A percentile compares a stretch with the other conserved stretches of the same genome.
These are phyloP conservation scores for Pygmarrhopalites habei DNA, from an alignment of 1,140 invertebrate genomes.

Conservation along the genomic window DNA sequence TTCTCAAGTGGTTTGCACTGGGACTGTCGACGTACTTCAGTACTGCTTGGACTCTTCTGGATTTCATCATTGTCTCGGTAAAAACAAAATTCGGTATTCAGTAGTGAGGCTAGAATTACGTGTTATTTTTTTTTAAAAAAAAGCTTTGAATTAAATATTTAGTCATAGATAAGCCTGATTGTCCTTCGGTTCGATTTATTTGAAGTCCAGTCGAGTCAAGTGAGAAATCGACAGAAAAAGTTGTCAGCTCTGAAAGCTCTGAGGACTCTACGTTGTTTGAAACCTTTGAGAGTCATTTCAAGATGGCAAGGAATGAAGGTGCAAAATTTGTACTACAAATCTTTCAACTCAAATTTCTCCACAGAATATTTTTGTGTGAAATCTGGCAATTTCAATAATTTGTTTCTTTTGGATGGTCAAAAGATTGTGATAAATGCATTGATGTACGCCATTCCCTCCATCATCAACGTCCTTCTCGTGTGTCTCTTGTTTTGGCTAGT, in stretches of 20 bases:
- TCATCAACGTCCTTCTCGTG: conserved; percentile 87
- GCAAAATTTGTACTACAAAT: not conserved
- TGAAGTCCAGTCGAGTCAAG: too few species aligned
- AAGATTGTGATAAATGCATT: conserved; percentile 84
- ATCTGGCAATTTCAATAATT: too few species aligned
- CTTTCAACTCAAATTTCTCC: too few species aligned
- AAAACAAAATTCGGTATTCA: too few species aligned
- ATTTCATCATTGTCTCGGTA: conserved; percentile 94
- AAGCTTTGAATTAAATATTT: too few species aligned
- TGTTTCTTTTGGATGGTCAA: too few species aligned
- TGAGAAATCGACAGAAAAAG: too few species aligned
- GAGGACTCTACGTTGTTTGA: conserved; percentile 69
- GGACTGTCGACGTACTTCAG: conserved; percentile 94
- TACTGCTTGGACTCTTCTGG: conserved; percentile 90
- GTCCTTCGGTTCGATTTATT: conserved; percentile 57
- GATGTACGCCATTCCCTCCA: conserved; percentile 90
- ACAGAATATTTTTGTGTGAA: not conserved
- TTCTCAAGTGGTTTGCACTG: conserved; percentile 88
- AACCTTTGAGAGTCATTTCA: conserved; percentile 79
- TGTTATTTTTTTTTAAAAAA: too few species aligned
- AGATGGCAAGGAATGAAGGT: conserved; percentile 89
- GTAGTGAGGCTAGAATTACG: too few species aligned
- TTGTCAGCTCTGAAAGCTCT: conserved; percentile 80
- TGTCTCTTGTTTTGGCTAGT: conserved; percentile 91
- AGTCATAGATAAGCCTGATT: conserved; percentile 77